phyloP scores from a whole-genome alignment of 2,113 vertebrate species.

The Choloepus hoffmanni region DNA sequence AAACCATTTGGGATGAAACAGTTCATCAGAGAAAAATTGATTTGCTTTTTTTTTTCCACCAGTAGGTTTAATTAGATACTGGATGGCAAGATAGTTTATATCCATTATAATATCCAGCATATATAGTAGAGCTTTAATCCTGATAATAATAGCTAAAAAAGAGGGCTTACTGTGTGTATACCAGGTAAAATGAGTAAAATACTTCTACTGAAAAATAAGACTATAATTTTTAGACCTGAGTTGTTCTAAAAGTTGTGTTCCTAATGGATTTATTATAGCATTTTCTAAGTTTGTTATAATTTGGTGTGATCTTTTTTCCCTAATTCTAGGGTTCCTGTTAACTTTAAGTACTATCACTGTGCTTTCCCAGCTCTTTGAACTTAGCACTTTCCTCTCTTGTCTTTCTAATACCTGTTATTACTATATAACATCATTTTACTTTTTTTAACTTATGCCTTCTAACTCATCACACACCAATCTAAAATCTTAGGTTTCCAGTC shows the following conservation, averaged over 20 bases:
- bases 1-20: neutral
- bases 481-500: conserved; percentile 52
- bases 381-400: neutral
- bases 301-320: neutral
- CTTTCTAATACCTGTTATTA: neutral
- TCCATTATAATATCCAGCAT: neutral
- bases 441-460: conserved; percentile 16
- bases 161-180: neutral
- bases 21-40: conserved; percentile 20
- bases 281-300: conserved; percentile 47
- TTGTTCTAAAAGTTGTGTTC: conserved; percentile 18
- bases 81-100: neutral
- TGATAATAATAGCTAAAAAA: conserved; percentile 29
- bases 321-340: neutral
- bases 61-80: conserved; percentile 7
- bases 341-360: neutral
- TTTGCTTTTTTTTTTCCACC: neutral
- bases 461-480: neutral
- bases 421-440: neutral
- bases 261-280: conserved; percentile 5
- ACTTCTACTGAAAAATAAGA: neutral
- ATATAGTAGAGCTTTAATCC: neutral
- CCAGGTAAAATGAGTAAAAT: neutral
- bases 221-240: neutral
- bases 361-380: neutral